Base-by-base conservation (phyloP, 2,113 vertebrate genomes). In the Numenius arquata region DNA sequence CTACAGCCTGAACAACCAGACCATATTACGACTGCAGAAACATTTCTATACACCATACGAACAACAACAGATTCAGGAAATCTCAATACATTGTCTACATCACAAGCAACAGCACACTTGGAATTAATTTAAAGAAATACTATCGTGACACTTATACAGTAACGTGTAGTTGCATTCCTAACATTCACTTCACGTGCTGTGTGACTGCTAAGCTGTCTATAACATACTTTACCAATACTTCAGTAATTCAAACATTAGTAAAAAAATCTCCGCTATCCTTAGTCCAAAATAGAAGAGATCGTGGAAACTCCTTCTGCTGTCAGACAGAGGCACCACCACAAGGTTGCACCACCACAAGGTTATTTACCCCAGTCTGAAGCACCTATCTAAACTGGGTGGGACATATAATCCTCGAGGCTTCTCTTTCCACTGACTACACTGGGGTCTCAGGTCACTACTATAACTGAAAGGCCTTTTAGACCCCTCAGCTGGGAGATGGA, bases 321-420 rank as follows among this genome's bases (percentile, higher is more conserved):
- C 50, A 85, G 34, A 15, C 26, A 93, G 70, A 78, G 45, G 67
- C 74, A 89, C 2, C 27, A 62, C 45, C 52, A 75, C 36, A 20
- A 59, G 59, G 34, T 43, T 71, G 71, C 73, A 88, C 2, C 27
- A 66, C 47, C 52, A 75, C 36, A 20, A 59, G 59, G 34, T 43
- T 71, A 62, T 7, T 66, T 53, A 71, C 22, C 25, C 62, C 41
- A 12, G 8, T 85, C 48, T 14, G 48, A 90, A 85, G 21, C 3
- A 8, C 12, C 48, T 63, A 36, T 62, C 50, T 61, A 70, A 90
- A 43, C 10, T 2, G 14, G 52, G 41, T 6, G 27, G 41, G 71
- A 63, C 0, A 0, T 23, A 26, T 3, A 58, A 73, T 18, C 47
- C 79, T 45, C 3, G 0, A 67, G 45, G 32, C 38, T 93, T 48